Evolutionary conservation across 2,888 invertebrate genomes (phyloP), one percentile per base, ranked within the genome.

Genomic region (Pollenia labialis): DNA sequence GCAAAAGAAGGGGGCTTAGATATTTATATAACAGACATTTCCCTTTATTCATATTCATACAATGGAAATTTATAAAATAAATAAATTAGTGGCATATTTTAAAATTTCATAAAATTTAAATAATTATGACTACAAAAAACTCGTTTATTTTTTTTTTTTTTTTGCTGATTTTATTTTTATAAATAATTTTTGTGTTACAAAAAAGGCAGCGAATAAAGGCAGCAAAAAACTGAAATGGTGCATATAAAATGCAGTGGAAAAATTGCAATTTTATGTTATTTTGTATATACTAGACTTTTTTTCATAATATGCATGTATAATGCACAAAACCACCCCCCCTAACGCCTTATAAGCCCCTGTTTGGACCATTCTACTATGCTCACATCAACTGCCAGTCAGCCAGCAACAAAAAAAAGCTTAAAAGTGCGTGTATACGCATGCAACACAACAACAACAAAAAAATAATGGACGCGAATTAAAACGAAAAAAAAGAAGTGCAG

Each of bases 371-470:
- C 48, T 68, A n/a, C 32, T 2, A 9, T 12, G 0, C 18, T 8
- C n/a, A 12, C 8, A 42, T 44, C 44, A 76, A 14, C 12, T 44
- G 60, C 46, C 18, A 12, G 52, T 66, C 56, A 69, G 40, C 16
- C 16, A 84, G 52, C 66, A 60, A 18, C 16, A 68, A 79, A 62
- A 64, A 62, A 71, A 79, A n/a, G 46, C 46, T 58, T 18, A 75
- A 79, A 84, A 84, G 84, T 84, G 84, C 84, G 84, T 84, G 77
- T 14, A 72, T 72, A 83, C 83, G 83, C 83, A 83, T 83, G 68
- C 72, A 79, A 74, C 42, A 52, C 66, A 79, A 66, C 72, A 52
- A 62, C 2, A 66, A 64, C 46, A 46, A 42, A 52, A 62, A 12
- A 68, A 46, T 60, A 68, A 60, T 64, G 56, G 18, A 77, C 50